Percentiles rank a stretch among this genome's conserved stretches.
phyloP scores from a whole-genome alignment of 2,797 vertebrate genomes.

The Rhinella marina region DNA sequence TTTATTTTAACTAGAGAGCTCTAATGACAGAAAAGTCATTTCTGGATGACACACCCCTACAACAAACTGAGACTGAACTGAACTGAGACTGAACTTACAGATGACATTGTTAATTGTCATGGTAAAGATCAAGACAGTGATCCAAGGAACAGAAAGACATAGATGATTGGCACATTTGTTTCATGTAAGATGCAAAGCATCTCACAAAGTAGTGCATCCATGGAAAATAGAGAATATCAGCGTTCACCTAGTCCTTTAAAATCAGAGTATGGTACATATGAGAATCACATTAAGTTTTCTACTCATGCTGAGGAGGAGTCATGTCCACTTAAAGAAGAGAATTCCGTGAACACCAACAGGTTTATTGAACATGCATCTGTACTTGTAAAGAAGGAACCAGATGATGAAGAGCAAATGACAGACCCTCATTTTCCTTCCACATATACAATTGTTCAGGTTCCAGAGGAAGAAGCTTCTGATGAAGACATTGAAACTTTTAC shows the following conservation, averaged over 20 bases:
- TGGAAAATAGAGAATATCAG: background rate
- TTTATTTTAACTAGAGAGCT: background rate
- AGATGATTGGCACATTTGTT: background rate
- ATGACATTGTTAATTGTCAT: background rate
- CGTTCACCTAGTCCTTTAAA: background rate
- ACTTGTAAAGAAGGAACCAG: background rate
- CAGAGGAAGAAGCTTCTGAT: background rate
- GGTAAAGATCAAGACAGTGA: too few species aligned
- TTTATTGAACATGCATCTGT: background rate
- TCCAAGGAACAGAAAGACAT: background rate
- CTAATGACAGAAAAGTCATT: background rate
- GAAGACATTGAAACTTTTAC: conserved; percentile 12
- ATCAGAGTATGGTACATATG: background rate
- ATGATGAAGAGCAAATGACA: background rate
- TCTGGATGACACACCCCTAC: background rate
- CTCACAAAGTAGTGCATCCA: background rate
- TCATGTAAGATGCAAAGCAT: background rate
- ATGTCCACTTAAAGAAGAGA: background rate
- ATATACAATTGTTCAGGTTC: background rate
- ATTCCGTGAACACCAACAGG: background rate
- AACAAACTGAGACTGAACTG: background rate
- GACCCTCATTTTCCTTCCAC: background rate
- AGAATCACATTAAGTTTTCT: background rate
- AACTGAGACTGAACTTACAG: background rate
- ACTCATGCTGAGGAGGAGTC: background rate